phyloP scores from a whole-genome alignment of 2,797 vertebrate genomes.

The Lepidocolaptes lacrymiger region DNA sequence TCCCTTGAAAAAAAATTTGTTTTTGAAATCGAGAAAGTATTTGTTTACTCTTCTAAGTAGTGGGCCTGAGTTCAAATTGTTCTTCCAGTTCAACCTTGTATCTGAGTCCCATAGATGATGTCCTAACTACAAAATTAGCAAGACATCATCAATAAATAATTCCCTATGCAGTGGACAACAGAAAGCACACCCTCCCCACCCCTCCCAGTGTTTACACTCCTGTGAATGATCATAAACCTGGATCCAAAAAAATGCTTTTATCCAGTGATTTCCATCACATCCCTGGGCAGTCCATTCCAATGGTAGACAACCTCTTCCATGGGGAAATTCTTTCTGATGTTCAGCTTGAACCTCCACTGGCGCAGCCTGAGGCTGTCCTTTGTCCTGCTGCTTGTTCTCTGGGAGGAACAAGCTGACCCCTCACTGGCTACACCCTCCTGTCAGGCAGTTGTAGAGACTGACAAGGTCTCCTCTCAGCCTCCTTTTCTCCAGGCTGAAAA shows the following conservation, averaged over 20 bases:
- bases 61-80: not conserved
- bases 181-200: not conserved
- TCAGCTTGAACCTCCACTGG: not conserved
- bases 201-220: accelerated
- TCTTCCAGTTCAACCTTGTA: not conserved
- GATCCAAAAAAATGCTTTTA: not conserved
- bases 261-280: not conserved
- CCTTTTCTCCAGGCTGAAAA: not conserved
- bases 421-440: not conserved
- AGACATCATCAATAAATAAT: not conserved
- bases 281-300: not conserved
- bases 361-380: not conserved
- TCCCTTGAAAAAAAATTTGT: not conserved
- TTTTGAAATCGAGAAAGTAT: not conserved
- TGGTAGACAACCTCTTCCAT: not conserved
- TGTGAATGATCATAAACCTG: not conserved
- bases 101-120: not conserved
- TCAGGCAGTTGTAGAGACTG: not conserved
- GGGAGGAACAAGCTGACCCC: not conserved
- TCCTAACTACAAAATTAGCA: not conserved
- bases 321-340: not conserved
- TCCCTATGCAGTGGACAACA: not conserved
- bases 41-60: not conserved
- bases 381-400: not conserved
- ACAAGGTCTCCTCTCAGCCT: not conserved